Evolutionary conservation across 2,797 vertebrate species (phyloP), one percentile per base, ranked within the genome.

Genomic region (Ispidina picta): DNA sequence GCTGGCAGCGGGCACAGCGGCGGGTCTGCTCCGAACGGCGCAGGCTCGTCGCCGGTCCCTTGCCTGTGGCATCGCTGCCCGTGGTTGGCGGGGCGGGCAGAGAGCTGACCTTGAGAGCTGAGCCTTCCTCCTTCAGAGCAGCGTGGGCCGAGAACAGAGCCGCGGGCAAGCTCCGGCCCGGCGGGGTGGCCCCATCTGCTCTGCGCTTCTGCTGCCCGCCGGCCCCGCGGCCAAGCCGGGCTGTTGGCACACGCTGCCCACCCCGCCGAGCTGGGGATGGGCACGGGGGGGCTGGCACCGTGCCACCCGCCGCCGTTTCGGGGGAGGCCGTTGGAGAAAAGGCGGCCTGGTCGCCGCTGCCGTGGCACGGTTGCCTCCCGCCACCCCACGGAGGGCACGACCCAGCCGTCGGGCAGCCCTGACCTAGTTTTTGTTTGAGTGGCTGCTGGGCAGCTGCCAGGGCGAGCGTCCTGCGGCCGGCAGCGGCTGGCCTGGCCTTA

Each of bases 181-280:
- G 92, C 55, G 37, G 95, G 90, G 93, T 33, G 90, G 91, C 86
- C 90, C 95, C 95, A 95, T 95, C 95, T 95, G 95, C 95, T 95
- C 76, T 5, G 49, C 9, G 29, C 87, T 94, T 89, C 87, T 93
- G 93, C 87, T 72, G 90, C 94, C 91, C 77, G 71, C 80, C 15
- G 39, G 89, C 94, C 87, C 91, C 3, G 63, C 8, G 74, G 91
- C 93, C 94, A 83, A 52, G 89, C 74, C 84, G 29, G 81, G 89
- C 89, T 90, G 55, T 15, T 58, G 71, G 91, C 51, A 6, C 5
- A 3, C 0, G 10, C 46, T 86, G 91, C 91, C 84, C 75, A 81
- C 62, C 44, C 58, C 2, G 4, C 63, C 28, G 49, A 77, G 88
- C 64, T 1, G 64, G 72, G 51, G 64, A 9, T 62, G 83, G 90